These are phyloP conservation scores for Corydoras sp. DNA, from an alignment of 2,113 vertebrate species.

Conservation along the genomic window DNA sequence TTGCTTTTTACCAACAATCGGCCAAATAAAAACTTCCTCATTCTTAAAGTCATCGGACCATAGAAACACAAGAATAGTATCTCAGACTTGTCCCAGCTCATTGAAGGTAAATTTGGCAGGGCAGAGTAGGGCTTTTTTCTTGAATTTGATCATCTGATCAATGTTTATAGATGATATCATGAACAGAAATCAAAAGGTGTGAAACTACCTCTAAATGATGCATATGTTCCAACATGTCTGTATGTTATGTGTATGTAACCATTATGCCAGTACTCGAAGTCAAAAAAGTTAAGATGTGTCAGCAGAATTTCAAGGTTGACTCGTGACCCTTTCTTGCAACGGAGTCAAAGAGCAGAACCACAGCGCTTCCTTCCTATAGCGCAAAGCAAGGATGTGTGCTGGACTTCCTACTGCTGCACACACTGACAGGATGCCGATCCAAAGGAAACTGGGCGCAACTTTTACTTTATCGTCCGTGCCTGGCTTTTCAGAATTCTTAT, in stretches of 20 bases:
- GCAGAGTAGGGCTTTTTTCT: constrained; percentile 1
- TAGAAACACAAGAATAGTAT: background rate
- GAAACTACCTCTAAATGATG: background rate
- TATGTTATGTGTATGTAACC: constrained; percentile 15
- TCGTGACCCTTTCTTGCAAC: constrained; percentile 53
- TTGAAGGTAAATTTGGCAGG: constrained; percentile 3
- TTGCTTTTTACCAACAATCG: background rate
- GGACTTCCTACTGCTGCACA: constrained; percentile 62
- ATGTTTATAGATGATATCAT: constrained; percentile 14
- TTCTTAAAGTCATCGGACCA: background rate
- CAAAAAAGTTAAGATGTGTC: constrained; percentile 54
- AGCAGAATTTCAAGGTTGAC: constrained; percentile 63
- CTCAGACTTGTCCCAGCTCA: constrained; percentile 5
- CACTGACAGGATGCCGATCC: constrained; percentile 63
- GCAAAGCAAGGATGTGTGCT: constrained; percentile 63
- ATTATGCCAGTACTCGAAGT: constrained; percentile 31
- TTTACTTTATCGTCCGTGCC: constrained; percentile 49
- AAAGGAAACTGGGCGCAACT: constrained; percentile 27
- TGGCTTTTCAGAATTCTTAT: constrained; percentile 11
- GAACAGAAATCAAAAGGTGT: background rate
- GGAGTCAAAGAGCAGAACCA: constrained; percentile 62
- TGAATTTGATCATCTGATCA: constrained; percentile 6
- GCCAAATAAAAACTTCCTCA: background rate
- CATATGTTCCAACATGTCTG: constrained; percentile 18
- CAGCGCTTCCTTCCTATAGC: constrained; percentile 63